Evolutionary conservation across 2,797 vertebrate genomes (phyloP).

Genomic region (Oreortyx pictus): DNA sequence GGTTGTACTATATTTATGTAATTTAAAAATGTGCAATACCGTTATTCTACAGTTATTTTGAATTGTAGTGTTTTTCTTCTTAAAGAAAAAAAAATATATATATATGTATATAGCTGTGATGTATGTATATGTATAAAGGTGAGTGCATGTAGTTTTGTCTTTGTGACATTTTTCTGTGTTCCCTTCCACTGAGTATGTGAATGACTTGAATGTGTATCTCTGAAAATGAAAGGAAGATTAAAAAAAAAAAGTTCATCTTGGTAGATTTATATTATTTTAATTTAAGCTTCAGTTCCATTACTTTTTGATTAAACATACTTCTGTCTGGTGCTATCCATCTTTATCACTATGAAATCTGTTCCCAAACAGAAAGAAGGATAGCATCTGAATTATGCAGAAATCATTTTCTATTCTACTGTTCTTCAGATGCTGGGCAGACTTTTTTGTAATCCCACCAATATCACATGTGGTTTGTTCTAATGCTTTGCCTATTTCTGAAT

Average conservation of each 20-base stretch:
- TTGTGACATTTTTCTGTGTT: background rate
- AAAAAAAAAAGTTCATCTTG: conserved; percentile 48
- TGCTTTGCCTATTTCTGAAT: conserved; percentile 31
- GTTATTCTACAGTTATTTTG: background rate
- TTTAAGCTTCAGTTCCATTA: conserved; percentile 70
- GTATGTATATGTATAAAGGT: background rate
- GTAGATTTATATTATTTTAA: conserved; percentile 76
- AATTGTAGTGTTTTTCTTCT: background rate
- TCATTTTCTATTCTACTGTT: conserved; percentile 64
- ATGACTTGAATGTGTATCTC: background rate
- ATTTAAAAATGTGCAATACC: background rate
- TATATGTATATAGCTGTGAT: too few species aligned
- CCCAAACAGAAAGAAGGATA: conserved; percentile 61
- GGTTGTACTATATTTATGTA: background rate
- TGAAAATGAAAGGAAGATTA: background rate
- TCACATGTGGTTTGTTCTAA: conserved; percentile 34
- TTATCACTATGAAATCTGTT: conserved; percentile 65
- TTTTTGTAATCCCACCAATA: conserved; percentile 62
- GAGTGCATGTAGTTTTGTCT: background rate
- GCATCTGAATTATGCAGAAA: conserved; percentile 71
- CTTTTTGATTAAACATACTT: conserved; percentile 75
- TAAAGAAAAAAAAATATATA: too few species aligned
- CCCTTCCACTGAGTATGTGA: background rate
- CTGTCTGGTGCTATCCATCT: conserved; percentile 54
- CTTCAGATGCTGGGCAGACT: conserved; percentile 54